Base-by-base conservation (phyloP, 1,140 invertebrate genomes). In the Chironomus tepperi region DNA sequence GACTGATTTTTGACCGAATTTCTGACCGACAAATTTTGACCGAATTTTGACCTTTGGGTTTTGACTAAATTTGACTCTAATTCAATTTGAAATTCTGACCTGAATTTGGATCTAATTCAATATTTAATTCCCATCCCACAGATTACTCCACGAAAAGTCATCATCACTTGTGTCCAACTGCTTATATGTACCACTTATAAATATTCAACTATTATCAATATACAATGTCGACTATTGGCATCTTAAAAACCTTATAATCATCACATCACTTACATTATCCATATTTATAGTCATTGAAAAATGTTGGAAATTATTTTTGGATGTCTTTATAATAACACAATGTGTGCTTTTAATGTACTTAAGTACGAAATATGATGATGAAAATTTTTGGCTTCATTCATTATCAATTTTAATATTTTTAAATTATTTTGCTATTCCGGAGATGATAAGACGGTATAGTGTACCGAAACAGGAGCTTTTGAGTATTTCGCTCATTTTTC, bases 321-420 rank as follows among this genome's bases (percentile, higher is more conserved):
- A 57, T 57, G 5, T n/a, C 15, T 57, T 57, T 57, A 57, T 15
- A 0, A 12, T 15, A 57, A n/a, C 47, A n/a, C 47, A 57, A n/a
- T 57, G 47, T n/a, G n/a, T 57, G 12, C n/a, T 57, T n/a, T n/a
- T 57, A n/a, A 57, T 57, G 5, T 57, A 57, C 12, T 5, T 57
- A 12, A 57, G 47, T 15, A 5, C 15, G 3, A 12, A 3, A 57
- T 15, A 12, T 57, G 47, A 57, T n/a, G 12, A 57, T 57, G 47
- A 57, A 57, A 57, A 57, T 15, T 57, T 57, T 57, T 57, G 47
- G 47, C 47, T 57, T 57, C 47, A 57, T 57, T 57, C 47, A 15
- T 3, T 57, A 0, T 8, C 8, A 12, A 15, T 57, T 57, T n/a
- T 57, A 5, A n/a, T n/a, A n/a, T 12, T 5, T 57, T n/a, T 57